phyloP scores from a whole-genome alignment of 2,888 invertebrate species.

The Sphinx pinastri region DNA sequence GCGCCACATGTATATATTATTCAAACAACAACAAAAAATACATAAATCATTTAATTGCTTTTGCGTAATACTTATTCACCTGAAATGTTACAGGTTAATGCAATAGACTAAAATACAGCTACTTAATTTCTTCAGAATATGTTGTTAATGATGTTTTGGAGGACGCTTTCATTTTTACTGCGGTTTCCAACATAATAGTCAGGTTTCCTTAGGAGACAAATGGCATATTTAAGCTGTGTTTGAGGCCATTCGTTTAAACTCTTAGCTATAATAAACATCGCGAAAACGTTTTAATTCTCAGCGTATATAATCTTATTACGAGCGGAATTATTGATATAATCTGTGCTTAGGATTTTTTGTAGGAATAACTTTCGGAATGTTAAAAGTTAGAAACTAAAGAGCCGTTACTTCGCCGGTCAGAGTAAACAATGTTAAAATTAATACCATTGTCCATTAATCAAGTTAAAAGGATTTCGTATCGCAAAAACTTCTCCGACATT shows the following conservation, averaged over 20 bases:
- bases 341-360: conserved; percentile 35
- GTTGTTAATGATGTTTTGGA: no score
- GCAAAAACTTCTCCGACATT: conserved; percentile 64
- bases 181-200: no score
- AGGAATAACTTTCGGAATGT: conserved; percentile 40
- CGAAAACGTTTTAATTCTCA: neutral
- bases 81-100: no score
- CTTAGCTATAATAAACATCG: neutral
- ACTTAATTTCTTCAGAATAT: no score
- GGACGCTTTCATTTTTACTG: no score
- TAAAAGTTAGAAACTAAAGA: conserved; percentile 41
- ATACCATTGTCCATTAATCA: conserved; percentile 77
- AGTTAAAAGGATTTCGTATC: conserved; percentile 69
- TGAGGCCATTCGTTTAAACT: neutral
- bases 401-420: conserved; percentile 52
- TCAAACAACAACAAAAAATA: no score
- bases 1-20: no score
- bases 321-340: conserved; percentile 30
- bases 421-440: conserved; percentile 66
- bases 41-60: no score
- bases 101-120: no score
- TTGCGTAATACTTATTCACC: no score
- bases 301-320: conserved; percentile 1
- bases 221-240: neutral
- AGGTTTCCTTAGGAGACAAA: neutral